These are phyloP conservation scores for Conistra vaccinii DNA, from an alignment of 2,888 invertebrate genomes.

Conservation along the genomic window DNA sequence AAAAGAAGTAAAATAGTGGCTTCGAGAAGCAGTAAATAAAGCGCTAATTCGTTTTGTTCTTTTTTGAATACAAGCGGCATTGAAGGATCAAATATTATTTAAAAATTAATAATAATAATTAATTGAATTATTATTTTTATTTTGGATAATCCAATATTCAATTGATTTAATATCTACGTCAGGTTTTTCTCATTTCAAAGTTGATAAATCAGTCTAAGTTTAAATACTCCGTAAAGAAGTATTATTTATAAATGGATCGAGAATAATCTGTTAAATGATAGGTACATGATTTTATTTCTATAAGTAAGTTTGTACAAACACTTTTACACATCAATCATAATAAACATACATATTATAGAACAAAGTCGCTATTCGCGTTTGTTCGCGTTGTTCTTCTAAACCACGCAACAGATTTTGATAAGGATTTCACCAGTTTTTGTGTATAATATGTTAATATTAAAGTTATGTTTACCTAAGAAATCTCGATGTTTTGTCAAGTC, in stretches of 20 bases:
- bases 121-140: too few relatives aligned
- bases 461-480: too few relatives aligned
- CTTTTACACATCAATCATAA: too few relatives aligned
- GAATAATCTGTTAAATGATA: not conserved
- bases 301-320: too few relatives aligned
- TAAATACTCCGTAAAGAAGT: not conserved
- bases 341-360: too few relatives aligned
- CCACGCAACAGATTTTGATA: too few relatives aligned
- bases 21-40: not conserved
- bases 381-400: too few relatives aligned
- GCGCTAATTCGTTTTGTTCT: not conserved
- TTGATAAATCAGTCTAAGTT: not conserved
- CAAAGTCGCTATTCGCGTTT: too few relatives aligned
- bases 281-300: too few relatives aligned
- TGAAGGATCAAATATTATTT: not conserved
- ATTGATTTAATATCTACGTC: not conserved
- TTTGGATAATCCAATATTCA: not conserved
- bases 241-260: not conserved
- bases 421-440: too few relatives aligned
- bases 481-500: too few relatives aligned
- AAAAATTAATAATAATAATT: not conserved
- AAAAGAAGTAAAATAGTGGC: not conserved
- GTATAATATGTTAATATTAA: too few relatives aligned
- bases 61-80: slow-evolving; percentile 2
- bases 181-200: not conserved